These are phyloP conservation scores for Copsychus sechellarum DNA, from an alignment of 2,113 vertebrate genomes.

Conservation along the genomic window DNA sequence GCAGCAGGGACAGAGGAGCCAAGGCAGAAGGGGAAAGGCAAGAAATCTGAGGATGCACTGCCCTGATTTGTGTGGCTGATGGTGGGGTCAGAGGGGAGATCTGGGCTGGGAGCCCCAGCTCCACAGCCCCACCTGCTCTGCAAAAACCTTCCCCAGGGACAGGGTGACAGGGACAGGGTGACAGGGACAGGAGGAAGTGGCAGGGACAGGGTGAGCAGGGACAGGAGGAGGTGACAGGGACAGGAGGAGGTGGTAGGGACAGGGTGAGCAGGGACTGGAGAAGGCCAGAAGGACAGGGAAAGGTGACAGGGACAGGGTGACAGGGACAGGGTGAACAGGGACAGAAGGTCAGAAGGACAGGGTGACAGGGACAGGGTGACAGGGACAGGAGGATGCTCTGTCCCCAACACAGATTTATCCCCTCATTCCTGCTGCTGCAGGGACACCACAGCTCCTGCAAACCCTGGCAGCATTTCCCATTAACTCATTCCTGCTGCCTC, in stretches of 20 bases:
- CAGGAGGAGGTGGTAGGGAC: no score
- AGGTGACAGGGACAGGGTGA: no score
- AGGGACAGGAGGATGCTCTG: no score
- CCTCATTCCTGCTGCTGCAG: rapidly evolving
- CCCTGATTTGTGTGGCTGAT: background rate
- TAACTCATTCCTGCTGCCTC: background rate
- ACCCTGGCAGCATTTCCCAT: background rate
- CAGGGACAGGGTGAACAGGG: no score
- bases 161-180: background rate
- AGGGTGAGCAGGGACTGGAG: no score
- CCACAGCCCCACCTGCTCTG: background rate
- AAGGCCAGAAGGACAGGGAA: no score
- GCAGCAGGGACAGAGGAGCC: background rate
- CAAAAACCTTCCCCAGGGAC: background rate
- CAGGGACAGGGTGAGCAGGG: no score
- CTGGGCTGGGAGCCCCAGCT: background rate
- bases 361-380: no score
- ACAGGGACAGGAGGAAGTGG: no score
- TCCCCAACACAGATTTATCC: rapidly evolving
- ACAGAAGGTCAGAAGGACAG: no score
- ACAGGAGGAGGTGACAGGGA: background rate
- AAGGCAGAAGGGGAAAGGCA: background rate
- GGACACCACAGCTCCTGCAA: background rate
- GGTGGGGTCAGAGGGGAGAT: background rate
- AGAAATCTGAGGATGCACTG: rapidly evolving